These are phyloP conservation scores for Chloropsis hardwickii DNA, from an alignment of 2,113 vertebrate genomes.

Conservation along the genomic window DNA sequence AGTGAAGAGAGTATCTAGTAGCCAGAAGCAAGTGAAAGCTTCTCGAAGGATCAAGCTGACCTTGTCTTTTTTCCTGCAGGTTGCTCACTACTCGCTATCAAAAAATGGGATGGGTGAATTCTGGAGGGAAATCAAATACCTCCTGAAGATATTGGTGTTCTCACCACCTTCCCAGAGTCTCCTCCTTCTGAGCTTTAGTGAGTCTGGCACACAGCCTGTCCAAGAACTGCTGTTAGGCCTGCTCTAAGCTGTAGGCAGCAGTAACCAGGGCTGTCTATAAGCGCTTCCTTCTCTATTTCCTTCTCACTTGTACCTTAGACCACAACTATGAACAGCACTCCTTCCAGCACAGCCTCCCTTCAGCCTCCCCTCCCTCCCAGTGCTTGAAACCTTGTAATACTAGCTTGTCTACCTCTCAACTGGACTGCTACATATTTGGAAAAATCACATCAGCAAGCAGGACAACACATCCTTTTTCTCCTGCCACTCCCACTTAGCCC, in stretches of 20 bases:
- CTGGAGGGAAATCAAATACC: background rate
- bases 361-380: too few species aligned
- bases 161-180: background rate
- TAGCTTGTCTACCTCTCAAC: background rate
- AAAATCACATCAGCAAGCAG: background rate
- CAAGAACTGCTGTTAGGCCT: background rate
- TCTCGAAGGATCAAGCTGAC: background rate
- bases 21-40: background rate
- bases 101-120: background rate
- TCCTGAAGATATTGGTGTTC: background rate
- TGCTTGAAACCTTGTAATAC: background rate
- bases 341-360: background rate
- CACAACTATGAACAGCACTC: background rate
- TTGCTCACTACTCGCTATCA: fast-evolving
- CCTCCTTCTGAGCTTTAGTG: background rate
- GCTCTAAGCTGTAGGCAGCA: background rate
- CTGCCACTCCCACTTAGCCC: background rate
- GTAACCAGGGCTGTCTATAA: background rate
- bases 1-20: background rate
- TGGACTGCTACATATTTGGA: background rate
- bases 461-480: background rate
- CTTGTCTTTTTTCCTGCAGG: background rate
- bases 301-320: background rate
- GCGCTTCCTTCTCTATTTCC: background rate
- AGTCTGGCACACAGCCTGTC: background rate